Conservation (phyloP, 2,797 vertebrate genomes). For the Crocodylus rhombifer region DNA sequence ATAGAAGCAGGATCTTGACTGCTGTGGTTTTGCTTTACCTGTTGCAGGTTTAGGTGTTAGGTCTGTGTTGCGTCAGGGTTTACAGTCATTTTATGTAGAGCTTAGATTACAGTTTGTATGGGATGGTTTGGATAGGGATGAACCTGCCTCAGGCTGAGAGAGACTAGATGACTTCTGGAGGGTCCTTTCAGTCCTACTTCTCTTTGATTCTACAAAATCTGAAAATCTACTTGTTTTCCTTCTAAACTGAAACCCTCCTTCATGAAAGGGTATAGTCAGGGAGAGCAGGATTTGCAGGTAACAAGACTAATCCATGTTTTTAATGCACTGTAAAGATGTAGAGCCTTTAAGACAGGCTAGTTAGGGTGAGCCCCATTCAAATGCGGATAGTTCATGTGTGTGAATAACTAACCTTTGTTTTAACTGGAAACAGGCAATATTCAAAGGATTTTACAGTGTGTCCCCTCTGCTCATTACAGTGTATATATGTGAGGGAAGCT, state of each 20-base stretch:
- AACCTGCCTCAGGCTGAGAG: no score
- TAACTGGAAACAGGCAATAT: neutral
- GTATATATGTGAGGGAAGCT: neutral
- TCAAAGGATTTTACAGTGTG: neutral
- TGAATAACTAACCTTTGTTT: neutral
- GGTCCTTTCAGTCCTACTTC: no score
- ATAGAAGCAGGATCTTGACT: no score
- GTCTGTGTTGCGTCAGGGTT: no score
- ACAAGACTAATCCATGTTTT: neutral
- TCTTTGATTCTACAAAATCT: neutral
- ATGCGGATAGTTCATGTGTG: neutral
- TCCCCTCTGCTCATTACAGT: neutral
- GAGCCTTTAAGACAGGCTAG: neutral
- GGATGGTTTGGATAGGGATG: no score
- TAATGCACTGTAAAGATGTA: neutral
- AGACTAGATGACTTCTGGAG: no score
- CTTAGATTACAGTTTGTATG: no score
- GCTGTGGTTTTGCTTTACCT: no score
- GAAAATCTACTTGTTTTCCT: neutral
- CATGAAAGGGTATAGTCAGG: neutral
- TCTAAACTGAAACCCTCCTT: neutral
- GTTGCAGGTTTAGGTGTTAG: no score
- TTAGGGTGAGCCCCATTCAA: neutral
- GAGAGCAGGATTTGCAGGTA: neutral
- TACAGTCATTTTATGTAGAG: no score